Evolutionary conservation across 2,113 vertebrate species (phyloP).

Genomic region (Nothobranchius furzeri): DNA sequence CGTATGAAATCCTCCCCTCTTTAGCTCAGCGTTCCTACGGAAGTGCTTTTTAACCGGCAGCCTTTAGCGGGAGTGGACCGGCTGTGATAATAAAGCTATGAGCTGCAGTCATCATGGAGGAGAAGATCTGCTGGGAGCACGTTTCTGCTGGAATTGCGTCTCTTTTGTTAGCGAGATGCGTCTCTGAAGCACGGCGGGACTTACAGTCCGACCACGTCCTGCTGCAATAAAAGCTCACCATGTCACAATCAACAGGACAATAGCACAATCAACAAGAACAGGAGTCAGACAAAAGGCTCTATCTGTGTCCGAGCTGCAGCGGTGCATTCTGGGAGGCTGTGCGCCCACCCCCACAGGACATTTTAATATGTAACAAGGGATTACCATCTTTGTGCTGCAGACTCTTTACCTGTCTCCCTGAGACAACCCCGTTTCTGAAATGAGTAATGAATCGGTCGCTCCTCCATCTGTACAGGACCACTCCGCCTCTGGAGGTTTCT

Average conservation of each 20-base stretch:
- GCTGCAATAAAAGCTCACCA: neutral
- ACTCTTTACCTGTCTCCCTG: neutral
- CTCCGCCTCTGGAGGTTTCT: constrained; percentile 19
- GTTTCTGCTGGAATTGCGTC: neutral
- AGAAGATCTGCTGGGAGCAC: neutral
- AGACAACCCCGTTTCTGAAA: constrained; percentile 9
- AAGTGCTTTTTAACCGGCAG: too few relatives aligned
- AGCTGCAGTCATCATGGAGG: neutral
- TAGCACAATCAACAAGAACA: constrained; percentile 1
- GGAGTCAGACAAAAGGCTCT: neutral
- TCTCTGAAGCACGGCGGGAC: neutral
- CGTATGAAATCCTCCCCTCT: too few relatives aligned
- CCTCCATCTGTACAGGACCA: constrained; percentile 1
- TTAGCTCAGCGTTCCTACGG: too few relatives aligned
- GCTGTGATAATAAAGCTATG: too few relatives aligned
- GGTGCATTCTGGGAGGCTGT: neutral
- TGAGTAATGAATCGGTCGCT: constrained; percentile 41
- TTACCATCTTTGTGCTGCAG: neutral
- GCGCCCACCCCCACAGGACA: neutral
- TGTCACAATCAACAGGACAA: constrained; percentile 8
- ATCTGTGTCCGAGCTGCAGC: neutral
- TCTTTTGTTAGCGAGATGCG: too few relatives aligned
- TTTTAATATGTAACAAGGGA: neutral
- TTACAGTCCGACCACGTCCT: neutral
- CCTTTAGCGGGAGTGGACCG: too few relatives aligned